Conservation (phyloP, 2,113 vertebrate species). For the Seriola rivoliana region DNA sequence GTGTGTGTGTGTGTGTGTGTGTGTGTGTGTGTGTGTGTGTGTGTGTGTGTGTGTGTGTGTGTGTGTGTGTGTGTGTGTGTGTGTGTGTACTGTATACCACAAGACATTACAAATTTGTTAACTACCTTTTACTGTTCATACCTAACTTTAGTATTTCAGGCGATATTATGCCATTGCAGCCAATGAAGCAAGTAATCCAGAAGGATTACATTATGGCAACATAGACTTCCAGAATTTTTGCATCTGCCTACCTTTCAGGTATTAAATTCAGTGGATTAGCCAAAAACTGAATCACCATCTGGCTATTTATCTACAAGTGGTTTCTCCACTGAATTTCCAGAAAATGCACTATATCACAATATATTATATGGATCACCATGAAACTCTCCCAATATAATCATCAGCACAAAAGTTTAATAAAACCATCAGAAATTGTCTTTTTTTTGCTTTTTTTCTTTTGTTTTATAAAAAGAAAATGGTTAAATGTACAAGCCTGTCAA, state of each 20-base stretch:
- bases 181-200: background rate
- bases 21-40: background rate
- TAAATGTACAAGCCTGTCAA: too few species aligned
- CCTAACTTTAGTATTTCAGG: background rate
- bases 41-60: too few species aligned
- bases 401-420: background rate
- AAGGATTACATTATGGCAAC: background rate
- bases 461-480: too few species aligned
- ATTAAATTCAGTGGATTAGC: background rate
- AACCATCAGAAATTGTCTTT: too few species aligned
- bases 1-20: background rate
- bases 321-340: background rate
- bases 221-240: too few species aligned
- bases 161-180: background rate
- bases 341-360: background rate
- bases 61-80: too few species aligned
- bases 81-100: too few species aligned
- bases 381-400: background rate
- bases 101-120: background rate
- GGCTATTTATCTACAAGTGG: background rate
- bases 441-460: too few species aligned
- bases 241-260: background rate
- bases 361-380: background rate
- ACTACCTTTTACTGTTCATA: background rate
- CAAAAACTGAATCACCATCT: background rate